Conservation (phyloP, 2,113 vertebrate species). For the Trematocara stigmaticum region DNA sequence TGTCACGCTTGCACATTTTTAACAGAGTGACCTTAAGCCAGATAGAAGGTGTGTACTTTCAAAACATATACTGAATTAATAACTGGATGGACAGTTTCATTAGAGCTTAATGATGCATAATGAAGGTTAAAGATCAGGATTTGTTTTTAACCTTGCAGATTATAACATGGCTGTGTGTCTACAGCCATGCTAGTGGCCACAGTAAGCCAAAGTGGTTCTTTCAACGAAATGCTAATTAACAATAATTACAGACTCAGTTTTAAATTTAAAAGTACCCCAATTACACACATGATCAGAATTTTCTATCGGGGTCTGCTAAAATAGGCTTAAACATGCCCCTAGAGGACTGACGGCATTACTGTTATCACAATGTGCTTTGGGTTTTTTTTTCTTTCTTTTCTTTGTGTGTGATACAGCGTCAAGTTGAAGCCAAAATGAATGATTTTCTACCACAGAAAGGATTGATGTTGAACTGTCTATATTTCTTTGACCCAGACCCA, state of each 20-base stretch:
- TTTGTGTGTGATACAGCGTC: neutral
- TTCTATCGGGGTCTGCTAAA: neutral
- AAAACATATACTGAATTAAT: neutral
- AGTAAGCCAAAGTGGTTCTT: neutral
- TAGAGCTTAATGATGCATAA: slow-evolving; percentile 8
- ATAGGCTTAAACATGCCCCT: neutral
- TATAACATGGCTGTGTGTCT: neutral
- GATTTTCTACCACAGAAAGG: neutral
- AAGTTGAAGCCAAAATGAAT: neutral
- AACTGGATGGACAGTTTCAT: neutral
- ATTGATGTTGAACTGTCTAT: neutral
- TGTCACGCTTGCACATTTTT: neutral
- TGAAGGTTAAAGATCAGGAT: neutral
- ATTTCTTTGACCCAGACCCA: neutral
- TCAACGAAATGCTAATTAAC: neutral
- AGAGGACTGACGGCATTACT: neutral
- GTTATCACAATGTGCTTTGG: neutral
- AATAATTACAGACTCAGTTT: neutral
- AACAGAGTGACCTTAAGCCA: neutral
- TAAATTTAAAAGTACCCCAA: neutral
- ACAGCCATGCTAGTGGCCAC: neutral
- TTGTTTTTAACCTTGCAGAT: neutral
- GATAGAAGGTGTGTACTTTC: neutral
- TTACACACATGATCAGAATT: neutral
- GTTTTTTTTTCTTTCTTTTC: neutral